A percentile compares a stretch with the other conserved stretches of the same genome.
Evolutionary conservation across 2,113 vertebrate species (phyloP).

Genomic region (Ramphastos sulfuratus): DNA sequence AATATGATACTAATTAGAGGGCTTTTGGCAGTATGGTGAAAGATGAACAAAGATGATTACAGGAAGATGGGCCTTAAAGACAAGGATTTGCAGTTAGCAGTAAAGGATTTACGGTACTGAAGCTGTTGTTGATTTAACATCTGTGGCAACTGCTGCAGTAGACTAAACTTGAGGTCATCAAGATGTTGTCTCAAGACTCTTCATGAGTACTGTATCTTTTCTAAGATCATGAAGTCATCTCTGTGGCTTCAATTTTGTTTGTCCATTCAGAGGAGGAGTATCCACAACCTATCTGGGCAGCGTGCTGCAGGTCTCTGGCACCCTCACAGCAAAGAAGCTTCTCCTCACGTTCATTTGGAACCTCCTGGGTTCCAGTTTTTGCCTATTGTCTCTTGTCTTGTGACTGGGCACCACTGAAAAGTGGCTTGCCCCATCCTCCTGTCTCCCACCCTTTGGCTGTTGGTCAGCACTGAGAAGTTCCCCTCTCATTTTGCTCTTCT

Average conservation of each 20-base stretch:
- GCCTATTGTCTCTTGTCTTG: too few relatives aligned
- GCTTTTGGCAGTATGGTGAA: constrained; percentile 27
- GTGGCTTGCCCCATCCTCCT: too few relatives aligned
- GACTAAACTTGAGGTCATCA: neutral
- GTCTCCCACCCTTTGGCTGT: too few relatives aligned
- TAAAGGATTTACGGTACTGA: constrained; percentile 35
- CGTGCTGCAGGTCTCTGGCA: too few relatives aligned
- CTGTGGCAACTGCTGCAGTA: constrained; percentile 11
- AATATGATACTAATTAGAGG: constrained; percentile 56
- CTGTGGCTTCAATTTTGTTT: neutral
- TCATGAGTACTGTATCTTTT: neutral
- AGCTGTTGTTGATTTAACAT: constrained; percentile 36
- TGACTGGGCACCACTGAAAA: too few relatives aligned
- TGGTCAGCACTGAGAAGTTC: too few relatives aligned
- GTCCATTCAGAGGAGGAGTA: neutral
- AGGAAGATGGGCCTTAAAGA: constrained; percentile 33
- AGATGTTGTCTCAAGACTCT: neutral
- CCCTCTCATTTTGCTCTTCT: too few relatives aligned
- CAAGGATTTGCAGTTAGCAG: constrained; percentile 44
- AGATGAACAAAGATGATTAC: constrained; percentile 55
- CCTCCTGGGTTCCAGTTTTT: too few relatives aligned
- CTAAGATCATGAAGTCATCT: neutral
- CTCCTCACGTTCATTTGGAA: too few relatives aligned
- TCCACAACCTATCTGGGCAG: too few relatives aligned
- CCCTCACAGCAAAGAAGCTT: too few relatives aligned